A percentile compares a stretch with the other conserved stretches of the same genome.
Conservation (phyloP, 1,140 invertebrate genomes). For the Leguminivora glycinivorella region DNA sequence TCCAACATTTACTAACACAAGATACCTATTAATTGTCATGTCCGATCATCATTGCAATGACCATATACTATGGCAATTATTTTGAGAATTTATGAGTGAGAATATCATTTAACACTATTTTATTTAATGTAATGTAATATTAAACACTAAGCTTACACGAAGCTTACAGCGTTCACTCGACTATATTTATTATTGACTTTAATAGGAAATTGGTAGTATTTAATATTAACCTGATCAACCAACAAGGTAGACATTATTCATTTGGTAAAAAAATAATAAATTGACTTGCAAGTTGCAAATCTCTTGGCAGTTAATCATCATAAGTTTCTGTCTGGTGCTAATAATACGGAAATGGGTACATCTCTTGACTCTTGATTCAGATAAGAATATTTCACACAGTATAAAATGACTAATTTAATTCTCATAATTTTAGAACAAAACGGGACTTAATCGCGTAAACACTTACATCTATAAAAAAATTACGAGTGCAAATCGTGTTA, state of each 20-base stretch:
- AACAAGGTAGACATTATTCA: not conserved
- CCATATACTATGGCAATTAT: not conserved
- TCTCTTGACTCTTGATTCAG: too few relatives aligned
- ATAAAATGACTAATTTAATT: too few relatives aligned
- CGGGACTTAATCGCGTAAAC: too few relatives aligned
- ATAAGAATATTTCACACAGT: too few relatives aligned
- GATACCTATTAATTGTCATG: conserved; percentile 23
- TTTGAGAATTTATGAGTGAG: not conserved
- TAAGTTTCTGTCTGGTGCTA: too few relatives aligned
- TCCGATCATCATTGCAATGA: not conserved
- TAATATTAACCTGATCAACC: not conserved
- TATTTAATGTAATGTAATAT: not conserved
- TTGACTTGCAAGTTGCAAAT: too few relatives aligned
- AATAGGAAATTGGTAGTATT: not conserved
- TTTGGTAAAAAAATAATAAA: not conserved
- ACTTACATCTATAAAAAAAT: too few relatives aligned
- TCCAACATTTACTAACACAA: not conserved
- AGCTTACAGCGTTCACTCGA: not conserved
- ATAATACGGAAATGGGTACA: too few relatives aligned
- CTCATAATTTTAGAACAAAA: too few relatives aligned
- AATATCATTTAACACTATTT: not conserved
- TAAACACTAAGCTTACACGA: not conserved
- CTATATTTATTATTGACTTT: not conserved
- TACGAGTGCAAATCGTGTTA: too few relatives aligned
- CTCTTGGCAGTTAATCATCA: too few relatives aligned